phyloP scores from a whole-genome alignment of 1,140 invertebrate genomes.

The Trichogramma pretiosum region DNA sequence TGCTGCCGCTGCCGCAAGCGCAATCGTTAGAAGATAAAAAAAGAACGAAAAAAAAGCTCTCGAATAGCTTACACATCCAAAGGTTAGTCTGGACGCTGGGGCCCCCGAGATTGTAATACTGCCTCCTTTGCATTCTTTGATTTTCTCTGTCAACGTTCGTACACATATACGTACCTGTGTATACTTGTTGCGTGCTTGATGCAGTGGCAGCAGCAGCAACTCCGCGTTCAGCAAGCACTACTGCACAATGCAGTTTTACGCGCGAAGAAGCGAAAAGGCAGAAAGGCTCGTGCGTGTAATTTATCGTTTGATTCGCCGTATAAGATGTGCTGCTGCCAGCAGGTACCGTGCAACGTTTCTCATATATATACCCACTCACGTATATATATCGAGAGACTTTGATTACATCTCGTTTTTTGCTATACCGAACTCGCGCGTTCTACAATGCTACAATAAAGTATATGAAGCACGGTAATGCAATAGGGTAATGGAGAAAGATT shows the following conservation, averaged over 20 bases:
- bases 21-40: too few species aligned
- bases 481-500: neutral
- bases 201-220: too few species aligned
- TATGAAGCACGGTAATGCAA: neutral
- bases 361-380: neutral
- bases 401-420: neutral
- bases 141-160: too few species aligned
- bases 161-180: too few species aligned
- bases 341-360: neutral
- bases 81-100: too few species aligned
- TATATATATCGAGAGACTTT: neutral
- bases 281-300: neutral
- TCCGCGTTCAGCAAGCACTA: neutral
- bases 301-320: neutral
- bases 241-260: neutral
- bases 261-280: neutral
- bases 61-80: too few species aligned
- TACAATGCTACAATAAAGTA: neutral
- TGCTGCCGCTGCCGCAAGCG: too few species aligned
- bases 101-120: too few species aligned
- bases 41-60: too few species aligned
- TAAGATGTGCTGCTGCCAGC: too few species aligned
- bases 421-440: neutral
- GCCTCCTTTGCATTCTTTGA: too few species aligned
- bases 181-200: too few species aligned